Percentiles rank a stretch among this genome's conserved stretches.
phyloP scores from a whole-genome alignment of 1,140 invertebrate species.

The Phymastichus coffea region DNA sequence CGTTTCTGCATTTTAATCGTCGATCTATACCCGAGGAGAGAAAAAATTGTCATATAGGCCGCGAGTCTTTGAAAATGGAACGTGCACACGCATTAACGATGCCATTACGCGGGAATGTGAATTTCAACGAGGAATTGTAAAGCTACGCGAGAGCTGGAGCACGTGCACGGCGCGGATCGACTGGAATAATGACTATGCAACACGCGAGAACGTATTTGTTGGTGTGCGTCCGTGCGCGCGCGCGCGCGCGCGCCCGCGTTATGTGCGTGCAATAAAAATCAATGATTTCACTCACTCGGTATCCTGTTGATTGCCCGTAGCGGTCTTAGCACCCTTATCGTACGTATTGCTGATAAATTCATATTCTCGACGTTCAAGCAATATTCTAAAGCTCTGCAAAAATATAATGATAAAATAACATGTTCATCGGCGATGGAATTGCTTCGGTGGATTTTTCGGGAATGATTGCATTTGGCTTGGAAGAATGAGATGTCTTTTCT shows the following conservation, averaged over 20 bases:
- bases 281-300: slow-evolving; percentile 83
- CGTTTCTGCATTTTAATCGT: too few relatives aligned
- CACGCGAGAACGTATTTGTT: not conserved
- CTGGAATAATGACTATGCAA: not conserved
- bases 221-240: too few relatives aligned
- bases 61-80: not conserved
- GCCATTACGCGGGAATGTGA: not conserved
- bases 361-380: slow-evolving; percentile 95
- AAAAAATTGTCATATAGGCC: too few relatives aligned
- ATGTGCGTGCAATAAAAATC: not conserved
- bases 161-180: too few relatives aligned
- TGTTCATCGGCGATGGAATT: too few relatives aligned
- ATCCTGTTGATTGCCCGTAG: slow-evolving; percentile 98
- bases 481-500: too few relatives aligned
- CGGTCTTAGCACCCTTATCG: slow-evolving; percentile 93
- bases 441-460: too few relatives aligned
- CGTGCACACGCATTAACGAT: not conserved
- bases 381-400: slow-evolving; percentile 87
- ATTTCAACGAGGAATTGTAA: not conserved
- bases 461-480: too few relatives aligned
- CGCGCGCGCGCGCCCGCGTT: too few relatives aligned
- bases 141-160: not conserved
- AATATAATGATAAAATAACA: slow-evolving; percentile 14
- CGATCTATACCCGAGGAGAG: too few relatives aligned
- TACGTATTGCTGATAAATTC: slow-evolving; percentile 96